Base-by-base conservation (phyloP, 2,797 vertebrate species). In the Alcedo quadribrachys region DNA sequence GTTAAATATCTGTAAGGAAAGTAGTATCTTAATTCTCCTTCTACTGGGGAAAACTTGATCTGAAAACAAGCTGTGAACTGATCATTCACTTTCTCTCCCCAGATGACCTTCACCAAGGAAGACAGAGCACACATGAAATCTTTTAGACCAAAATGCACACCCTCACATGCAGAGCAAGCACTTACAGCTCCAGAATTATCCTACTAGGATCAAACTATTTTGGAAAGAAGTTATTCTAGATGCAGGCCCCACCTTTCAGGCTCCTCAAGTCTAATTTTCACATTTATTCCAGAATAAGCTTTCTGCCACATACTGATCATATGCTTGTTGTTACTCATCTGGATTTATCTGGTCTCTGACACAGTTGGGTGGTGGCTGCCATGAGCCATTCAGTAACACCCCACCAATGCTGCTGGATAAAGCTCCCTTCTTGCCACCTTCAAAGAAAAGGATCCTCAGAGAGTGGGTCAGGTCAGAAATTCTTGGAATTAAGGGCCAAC, bases 31-130 rank as follows among this genome's bases (percentile, higher is more conserved):
- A 75, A 65, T 87, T 74, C 32, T 86, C 3, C 43, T 85, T 11
- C 30, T 80, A 24, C 33, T 62, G 45, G 50, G 33, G 58, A 90
- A 87, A 92, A 69, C 45, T 82, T 69, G 78, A 86, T 61, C 42
- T 89, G 45, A 90, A 90, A 76, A 32, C 18, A 93, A 93, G 61
- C 27, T 89, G 20, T 63, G 78, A 88, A 58, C 35, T 45, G 55
- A 71, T 90, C 35, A 27, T 76, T 86, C 74, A 42, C 24, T 77
- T 82, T 53, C 75, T 76, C 43, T 85, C 17, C 11, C 45, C 45
- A 71, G 67, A 63, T n/a, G 81, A 10, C 40, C 62, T 80, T 92
- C 43, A 37, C 8, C 37, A 30, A 7, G 50, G 43, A 70, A 70
- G 33, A 46, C 60, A 51, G 17, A 46, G 35, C 13, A 35, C 11